phyloP scores from a whole-genome alignment of 64 coral and sea anemone species.

The Platygyra sinensis region DNA sequence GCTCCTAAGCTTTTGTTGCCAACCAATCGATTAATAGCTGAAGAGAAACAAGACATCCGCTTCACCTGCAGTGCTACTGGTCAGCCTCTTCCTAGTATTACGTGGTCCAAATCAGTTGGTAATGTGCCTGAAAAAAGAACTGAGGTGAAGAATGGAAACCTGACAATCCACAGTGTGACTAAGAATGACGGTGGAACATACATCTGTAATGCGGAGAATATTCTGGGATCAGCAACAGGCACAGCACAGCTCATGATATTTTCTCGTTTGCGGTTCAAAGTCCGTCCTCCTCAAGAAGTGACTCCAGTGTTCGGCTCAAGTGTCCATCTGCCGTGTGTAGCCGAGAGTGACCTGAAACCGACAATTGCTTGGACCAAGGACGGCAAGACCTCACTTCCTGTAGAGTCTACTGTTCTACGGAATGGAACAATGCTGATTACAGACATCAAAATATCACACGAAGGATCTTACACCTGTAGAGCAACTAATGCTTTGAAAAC shows the following conservation, averaged over 20 bases:
- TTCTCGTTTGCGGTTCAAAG: neutral
- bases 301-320: neutral
- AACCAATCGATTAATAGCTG: neutral
- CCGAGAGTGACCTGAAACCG: conserved; percentile 24
- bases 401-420: neutral
- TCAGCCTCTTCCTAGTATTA: conserved; percentile 9
- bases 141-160: neutral
- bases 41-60: neutral
- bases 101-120: neutral
- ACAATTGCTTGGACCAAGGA: conserved; percentile 49
- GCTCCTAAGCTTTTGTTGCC: neutral
- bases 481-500: no score
- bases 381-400: neutral
- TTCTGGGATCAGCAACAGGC: conserved; percentile 4
- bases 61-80: conserved; percentile 1
- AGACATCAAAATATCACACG: neutral
- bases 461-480: neutral
- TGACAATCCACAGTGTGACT: neutral
- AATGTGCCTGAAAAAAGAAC: neutral
- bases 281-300: no score
- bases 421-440: neutral
- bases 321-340: conserved; percentile 22
- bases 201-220: conserved; percentile 31
- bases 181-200: conserved; percentile 24
- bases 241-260: neutral